Evolutionary conservation across 2,113 vertebrate genomes (phyloP), one percentile per base, ranked within the genome.

Genomic region (Brienomyrus brachyistius): DNA sequence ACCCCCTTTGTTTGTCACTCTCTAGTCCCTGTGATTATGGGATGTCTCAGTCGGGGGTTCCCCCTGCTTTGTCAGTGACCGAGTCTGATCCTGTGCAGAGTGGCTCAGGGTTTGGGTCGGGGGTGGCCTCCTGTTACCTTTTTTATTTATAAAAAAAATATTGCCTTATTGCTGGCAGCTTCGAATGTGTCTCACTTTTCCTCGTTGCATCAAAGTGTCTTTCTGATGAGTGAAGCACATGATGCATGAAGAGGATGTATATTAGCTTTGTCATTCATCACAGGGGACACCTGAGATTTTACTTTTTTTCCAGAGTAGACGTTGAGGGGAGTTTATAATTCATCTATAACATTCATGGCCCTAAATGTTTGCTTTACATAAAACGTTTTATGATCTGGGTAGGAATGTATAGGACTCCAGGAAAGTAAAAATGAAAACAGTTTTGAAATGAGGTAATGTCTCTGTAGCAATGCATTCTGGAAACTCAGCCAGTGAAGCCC

Each of bases 21-120:
- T 74, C 87, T 93, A 88, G 35, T 21, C 92, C 94, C 89, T 47
- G 90, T 92, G 91, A 94, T 94, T 91, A 90, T 92, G 93, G 92
- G 91, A 89, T 90, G 87, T 89, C 80, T 91, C 59, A 89, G 40
- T 89, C 87, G 7, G 86, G 89, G 77, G 62, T 88, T 90, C 88
- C 59, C 88, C 90, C 90, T 70, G 82, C 90, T 89, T 85, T 89
- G 90, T 89, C 89, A 90, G 50, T 88, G 90, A 93, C 91, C 91
- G 90, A 92, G 90, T 89, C 89, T 90, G 86, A 87, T 92, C 91
- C 93, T 92, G 90, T 90, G n/a, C n/a, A 90, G 86, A 70, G 19
- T 43, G 86, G 56, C 93, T 96, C 94, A 95, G 94, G 95, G 74
- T 80, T 43, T 80, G 11, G 40, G 31, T 21, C 15, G 6, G 40